Evolutionary conservation across 2,797 vertebrate species (phyloP), one percentile per base, ranked within the genome.

Genomic region (Sebastes alutus): DNA sequence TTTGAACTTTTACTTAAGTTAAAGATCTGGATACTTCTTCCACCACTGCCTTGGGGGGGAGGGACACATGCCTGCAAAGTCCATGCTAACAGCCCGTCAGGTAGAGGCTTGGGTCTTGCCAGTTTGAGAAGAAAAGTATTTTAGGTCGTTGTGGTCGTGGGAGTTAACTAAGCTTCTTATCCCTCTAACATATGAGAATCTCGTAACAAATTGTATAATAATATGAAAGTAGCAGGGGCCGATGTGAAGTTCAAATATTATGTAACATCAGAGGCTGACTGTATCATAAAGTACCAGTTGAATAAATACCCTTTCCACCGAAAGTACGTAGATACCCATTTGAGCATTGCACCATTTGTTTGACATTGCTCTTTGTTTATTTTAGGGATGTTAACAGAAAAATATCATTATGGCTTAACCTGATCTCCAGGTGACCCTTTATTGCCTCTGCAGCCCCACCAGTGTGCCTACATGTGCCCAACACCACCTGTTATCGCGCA

Each of bases 401-500:
- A 76, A 80, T 67, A 82, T 32, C 55, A 75, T 75, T 52, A 72
- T 30, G 30, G 10, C 42, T 68, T 14, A 35, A 62, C 30, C 69
- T 38, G 56, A 82, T 77, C 35, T 9, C n/a, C 42, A 42, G 55
- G 77, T 85, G 80, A 86, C 38, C 63, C 30, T 80, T 79, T 84
- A 62, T 69, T 78, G 62, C 73, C 75, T 73, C 25, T 77, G 46
- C 29, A 35, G 22, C 42, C 38, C 72, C 33, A 38, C 38, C 56
- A 16, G 29, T 69, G 42, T 71, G 75, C 54, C 74, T 29, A 38
- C 4, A 25, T 62, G 46, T 32, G n/a, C 63, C 30, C 49, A 70
- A 27, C 78, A 60, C 75, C 90, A 90, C 79, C 90, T 91, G 88
- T 87, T 89, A 75, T 38, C 12, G 2, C 61, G 42, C 62, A 64